Evolutionary conservation across 1,140 invertebrate species (phyloP), one percentile per base, ranked within the genome.

Genomic region (Mactra quadrangularis): DNA sequence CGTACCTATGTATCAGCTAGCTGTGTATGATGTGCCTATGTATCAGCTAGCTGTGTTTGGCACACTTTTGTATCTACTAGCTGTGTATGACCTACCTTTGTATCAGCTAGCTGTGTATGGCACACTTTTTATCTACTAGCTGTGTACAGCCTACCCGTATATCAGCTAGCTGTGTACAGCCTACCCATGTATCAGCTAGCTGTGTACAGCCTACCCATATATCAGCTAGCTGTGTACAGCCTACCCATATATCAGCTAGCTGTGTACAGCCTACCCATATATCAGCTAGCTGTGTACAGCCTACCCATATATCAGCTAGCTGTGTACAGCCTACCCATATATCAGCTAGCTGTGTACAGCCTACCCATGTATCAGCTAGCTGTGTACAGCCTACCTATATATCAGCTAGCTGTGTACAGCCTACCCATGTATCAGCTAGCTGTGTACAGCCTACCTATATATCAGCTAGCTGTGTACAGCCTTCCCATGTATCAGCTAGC

Each of bases 161-260:
- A 68, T 68, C 45, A 71, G 33, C 77, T 81, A 52, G 38, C 38
- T 22, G 64, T 68, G 64, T 68, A 68, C 41, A n/a, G n/a, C n/a
- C n/a, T 47, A 68, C 64, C 64, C 31, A 68, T 47, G 45, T 52
- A 68, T 68, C 45, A 71, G 33, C 77, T 81, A 52, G 38, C 38
- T 22, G 64, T 68, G 64, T 68, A 68, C 41, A n/a, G n/a, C n/a
- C n/a, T 47, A 68, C 64, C 64, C 31, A 68, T 47, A 27, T 52
- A 68, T 68, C 45, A 71, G 33, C 77, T 81, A 52, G 38, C 38
- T 22, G 64, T 68, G 64, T 68, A 68, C 41, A n/a, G n/a, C n/a
- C n/a, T 47, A 68, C 64, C 64, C 31, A 68, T 47, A 27, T 52
- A 68, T 68, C 45, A 71, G 33, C 77, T 81, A 52, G 38, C 38